phyloP scores from a whole-genome alignment of 2,888 invertebrate genomes.

The Halictus quadricinctus region DNA sequence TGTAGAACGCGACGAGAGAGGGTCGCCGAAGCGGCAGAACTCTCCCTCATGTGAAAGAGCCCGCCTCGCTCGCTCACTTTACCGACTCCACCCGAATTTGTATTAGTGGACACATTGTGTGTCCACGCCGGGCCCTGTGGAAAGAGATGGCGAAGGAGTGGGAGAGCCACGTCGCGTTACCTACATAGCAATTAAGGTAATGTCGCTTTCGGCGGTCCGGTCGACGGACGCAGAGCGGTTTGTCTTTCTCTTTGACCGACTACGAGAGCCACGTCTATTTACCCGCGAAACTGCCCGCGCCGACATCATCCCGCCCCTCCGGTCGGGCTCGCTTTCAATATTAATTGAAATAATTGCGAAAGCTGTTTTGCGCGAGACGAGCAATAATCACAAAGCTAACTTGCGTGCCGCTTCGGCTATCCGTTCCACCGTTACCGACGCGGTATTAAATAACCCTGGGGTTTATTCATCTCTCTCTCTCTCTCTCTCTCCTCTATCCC shows the following conservation, averaged over 20 bases:
- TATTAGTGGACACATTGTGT: slow-evolving; percentile 46
- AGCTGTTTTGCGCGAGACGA: slow-evolving; percentile 18
- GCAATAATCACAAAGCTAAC: slow-evolving; percentile 23
- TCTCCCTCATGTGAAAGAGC: slow-evolving; percentile 18
- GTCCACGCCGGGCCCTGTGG: slow-evolving; percentile 12
- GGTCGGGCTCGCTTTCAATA: slow-evolving; percentile 37
- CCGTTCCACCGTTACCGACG: neutral
- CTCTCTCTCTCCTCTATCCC: neutral
- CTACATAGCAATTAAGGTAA: slow-evolving; percentile 75
- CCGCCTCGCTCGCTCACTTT: slow-evolving; percentile 38
- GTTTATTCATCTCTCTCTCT: neutral
- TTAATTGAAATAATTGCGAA: slow-evolving; percentile 62
- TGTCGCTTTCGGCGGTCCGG: slow-evolving; percentile 70
- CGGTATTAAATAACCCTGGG: neutral
- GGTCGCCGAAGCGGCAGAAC: neutral
- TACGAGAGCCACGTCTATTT: slow-evolving; percentile 47
- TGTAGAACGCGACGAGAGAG: slow-evolving; percentile 37
- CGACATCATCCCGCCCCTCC: neutral
- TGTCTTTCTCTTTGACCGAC: slow-evolving; percentile 51
- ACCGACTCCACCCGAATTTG: slow-evolving; percentile 53
- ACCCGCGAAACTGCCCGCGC: slow-evolving; percentile 29
- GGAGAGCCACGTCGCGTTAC: slow-evolving; percentile 32
- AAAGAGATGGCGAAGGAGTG: slow-evolving; percentile 12
- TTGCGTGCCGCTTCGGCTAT: neutral
- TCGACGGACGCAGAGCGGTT: slow-evolving; percentile 29